phyloP scores from a whole-genome alignment of 2,113 vertebrate genomes.

The Sinosuthora webbiana region DNA sequence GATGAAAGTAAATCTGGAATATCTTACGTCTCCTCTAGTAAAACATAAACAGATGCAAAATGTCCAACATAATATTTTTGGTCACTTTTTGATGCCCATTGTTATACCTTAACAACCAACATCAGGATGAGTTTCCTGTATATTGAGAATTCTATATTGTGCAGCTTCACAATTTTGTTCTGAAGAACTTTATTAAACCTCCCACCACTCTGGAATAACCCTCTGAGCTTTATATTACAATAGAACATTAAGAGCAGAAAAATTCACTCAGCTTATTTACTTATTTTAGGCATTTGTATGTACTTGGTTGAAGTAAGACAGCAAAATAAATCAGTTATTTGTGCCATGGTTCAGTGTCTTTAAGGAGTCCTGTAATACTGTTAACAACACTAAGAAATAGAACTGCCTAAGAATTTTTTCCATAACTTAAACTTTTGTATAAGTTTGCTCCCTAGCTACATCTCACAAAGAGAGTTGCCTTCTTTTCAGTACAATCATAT shows the following conservation, averaged over 20 bases:
- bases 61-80: constrained; percentile 1
- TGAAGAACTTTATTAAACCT: not conserved
- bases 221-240: not conserved
- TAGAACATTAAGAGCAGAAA: not conserved
- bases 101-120: not conserved
- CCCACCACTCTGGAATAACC: not conserved
- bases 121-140: not conserved
- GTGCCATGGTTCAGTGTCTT: not conserved
- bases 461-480: not conserved
- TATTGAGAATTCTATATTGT: not conserved
- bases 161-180: not conserved
- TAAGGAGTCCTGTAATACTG: not conserved
- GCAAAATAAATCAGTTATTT: not conserved
- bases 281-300: not conserved
- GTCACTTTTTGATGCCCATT: not conserved
- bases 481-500: constrained; percentile 69
- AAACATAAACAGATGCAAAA: constrained; percentile 54
- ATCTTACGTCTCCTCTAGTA: not conserved
- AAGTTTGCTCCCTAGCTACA: constrained; percentile 32
- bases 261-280: not conserved
- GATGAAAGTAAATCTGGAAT: constrained; percentile 49
- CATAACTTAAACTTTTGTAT: not conserved
- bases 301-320: not conserved
- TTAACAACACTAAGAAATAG: not conserved
- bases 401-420: not conserved